Evolutionary conservation across 1,140 invertebrate species (phyloP).

Genomic region (Caenorhabditis inopinata): DNA sequence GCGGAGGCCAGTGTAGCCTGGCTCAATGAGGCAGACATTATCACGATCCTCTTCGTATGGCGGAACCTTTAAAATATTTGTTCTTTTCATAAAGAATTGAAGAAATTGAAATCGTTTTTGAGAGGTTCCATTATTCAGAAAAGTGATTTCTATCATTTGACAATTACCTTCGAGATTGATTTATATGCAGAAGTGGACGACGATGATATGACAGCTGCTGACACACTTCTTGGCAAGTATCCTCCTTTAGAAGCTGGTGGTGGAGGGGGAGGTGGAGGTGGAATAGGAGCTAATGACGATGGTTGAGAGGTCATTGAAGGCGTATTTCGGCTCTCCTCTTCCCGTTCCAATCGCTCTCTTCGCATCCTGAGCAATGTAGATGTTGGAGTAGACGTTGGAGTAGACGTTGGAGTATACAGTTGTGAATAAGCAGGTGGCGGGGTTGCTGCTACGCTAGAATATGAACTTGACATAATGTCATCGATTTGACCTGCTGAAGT

Average conservation of each 20-base stretch:
- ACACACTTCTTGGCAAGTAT: background rate
- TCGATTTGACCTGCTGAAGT: background rate
- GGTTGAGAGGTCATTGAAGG: constrained; percentile 8
- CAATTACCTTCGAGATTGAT: background rate
- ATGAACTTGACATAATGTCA: background rate
- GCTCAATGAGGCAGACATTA: constrained; percentile 37
- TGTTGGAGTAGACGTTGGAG: background rate
- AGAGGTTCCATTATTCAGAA: background rate
- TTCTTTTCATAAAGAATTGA: background rate
- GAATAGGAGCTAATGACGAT: background rate
- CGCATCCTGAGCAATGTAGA: background rate
- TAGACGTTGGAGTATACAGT: background rate
- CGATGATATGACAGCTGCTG: background rate
- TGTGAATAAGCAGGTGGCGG: constrained; percentile 23
- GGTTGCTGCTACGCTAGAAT: background rate
- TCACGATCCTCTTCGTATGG: constrained; percentile 41
- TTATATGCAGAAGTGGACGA: background rate
- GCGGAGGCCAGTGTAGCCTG: constrained; percentile 73
- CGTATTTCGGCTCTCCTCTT: background rate
- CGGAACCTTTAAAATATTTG: constrained; percentile 6
- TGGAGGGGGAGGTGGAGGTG: background rate
- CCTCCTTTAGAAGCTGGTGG: background rate
- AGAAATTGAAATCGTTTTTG: too few species aligned
- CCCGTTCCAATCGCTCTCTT: background rate
- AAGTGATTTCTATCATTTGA: background rate